Conservation (phyloP, 2,888 invertebrate genomes). For the Scrobipalpa costella region DNA sequence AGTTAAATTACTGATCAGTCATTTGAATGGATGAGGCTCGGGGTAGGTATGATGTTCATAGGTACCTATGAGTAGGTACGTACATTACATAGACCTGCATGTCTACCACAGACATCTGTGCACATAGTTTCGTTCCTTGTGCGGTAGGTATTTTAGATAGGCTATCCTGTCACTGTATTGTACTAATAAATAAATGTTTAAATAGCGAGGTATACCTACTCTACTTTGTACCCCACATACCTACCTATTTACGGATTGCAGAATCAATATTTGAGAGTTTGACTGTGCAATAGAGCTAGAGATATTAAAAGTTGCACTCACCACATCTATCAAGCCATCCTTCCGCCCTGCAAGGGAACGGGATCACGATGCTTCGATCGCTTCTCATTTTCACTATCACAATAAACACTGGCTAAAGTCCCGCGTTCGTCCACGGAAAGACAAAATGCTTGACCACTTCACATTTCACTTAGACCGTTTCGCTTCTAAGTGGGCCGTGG, state of each 20-base stretch:
- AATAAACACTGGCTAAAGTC: slow-evolving; percentile 5
- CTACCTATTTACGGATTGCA: background rate
- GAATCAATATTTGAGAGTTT: background rate
- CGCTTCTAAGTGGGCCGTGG: slow-evolving; percentile 33
- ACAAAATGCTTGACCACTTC: slow-evolving; percentile 29
- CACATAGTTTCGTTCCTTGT: no score
- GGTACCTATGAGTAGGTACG: background rate
- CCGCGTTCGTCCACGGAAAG: slow-evolving; percentile 6
- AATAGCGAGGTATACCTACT: no score
- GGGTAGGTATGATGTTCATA: no score
- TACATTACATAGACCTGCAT: no score
- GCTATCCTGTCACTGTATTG: no score
- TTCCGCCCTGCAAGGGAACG: slow-evolving; percentile 73
- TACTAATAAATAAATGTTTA: no score
- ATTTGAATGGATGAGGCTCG: no score
- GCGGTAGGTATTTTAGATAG: no score
- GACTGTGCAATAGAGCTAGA: background rate
- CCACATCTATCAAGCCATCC: slow-evolving; percentile 77
- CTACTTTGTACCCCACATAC: no score
- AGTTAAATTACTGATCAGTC: no score
- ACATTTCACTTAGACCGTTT: slow-evolving; percentile 49
- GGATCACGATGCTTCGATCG: slow-evolving; percentile 56
- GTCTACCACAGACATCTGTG: no score
- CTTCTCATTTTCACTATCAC: slow-evolving; percentile 51
- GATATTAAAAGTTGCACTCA: slow-evolving; percentile 48